These are phyloP conservation scores for Stenodera caucasica DNA, from an alignment of 2,888 invertebrate genomes.

Conservation along the genomic window DNA sequence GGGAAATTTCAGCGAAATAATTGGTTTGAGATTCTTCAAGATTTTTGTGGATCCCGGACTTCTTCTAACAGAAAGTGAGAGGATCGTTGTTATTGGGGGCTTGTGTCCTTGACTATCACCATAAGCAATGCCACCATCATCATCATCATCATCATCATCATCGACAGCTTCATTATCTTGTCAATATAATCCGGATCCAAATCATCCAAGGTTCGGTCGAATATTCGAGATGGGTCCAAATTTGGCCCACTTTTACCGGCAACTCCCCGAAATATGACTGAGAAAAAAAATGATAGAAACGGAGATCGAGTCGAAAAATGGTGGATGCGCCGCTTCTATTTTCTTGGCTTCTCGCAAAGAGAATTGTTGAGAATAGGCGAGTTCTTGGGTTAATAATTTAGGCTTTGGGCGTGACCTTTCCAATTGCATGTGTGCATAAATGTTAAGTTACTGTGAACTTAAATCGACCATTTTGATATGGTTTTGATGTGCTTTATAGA, in stretches of 20 bases:
- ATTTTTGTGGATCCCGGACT: no score
- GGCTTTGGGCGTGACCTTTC: background rate
- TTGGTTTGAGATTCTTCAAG: no score
- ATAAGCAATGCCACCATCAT: conserved; percentile 4
- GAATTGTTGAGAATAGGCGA: no score
- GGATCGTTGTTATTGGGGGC: no score
- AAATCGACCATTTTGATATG: background rate
- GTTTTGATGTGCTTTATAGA: background rate
- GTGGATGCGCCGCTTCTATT: background rate
- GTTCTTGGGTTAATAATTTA: no score
- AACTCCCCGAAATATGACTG: background rate
- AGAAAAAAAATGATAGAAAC: no score
- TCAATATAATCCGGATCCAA: background rate
- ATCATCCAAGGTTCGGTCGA: background rate
- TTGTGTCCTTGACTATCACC: conserved; percentile 8
- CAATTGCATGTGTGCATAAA: background rate
- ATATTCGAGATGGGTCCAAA: background rate
- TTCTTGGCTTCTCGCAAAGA: no score
- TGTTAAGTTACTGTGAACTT: background rate
- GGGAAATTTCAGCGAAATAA: no score
- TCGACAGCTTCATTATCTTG: no score
- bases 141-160: background rate
- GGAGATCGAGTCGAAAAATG: background rate
- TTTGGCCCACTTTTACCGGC: background rate
- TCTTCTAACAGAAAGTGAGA: background rate